These are phyloP conservation scores for Corydoras maculifer DNA, from an alignment of 2,113 vertebrate genomes.

Conservation along the genomic window DNA sequence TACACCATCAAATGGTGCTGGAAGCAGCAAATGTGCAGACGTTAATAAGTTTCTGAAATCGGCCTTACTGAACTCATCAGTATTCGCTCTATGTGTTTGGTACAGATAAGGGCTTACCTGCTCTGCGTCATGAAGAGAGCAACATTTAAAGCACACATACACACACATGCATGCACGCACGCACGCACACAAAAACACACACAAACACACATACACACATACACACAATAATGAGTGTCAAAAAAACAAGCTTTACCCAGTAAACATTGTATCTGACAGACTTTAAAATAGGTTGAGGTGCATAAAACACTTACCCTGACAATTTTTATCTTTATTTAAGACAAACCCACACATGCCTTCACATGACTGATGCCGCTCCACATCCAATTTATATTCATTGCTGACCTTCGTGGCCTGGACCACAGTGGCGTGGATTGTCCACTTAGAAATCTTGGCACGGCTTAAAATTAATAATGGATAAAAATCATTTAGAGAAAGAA, in stretches of 20 bases:
- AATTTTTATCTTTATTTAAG: neutral
- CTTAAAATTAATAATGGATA: conserved; percentile 39
- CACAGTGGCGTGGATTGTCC: neutral
- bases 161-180: neutral
- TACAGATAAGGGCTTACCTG: conserved; percentile 40
- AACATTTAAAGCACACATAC: conserved; percentile 19
- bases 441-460: conserved; percentile 11
- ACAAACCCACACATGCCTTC: neutral
- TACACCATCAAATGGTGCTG: conserved; percentile 5
- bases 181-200: neutral
- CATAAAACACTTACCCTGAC: neutral
- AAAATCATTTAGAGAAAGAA: conserved; percentile 26
- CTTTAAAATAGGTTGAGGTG: conserved; percentile 4
- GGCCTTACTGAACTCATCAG: conserved; percentile 19
- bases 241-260: conserved; percentile 31
- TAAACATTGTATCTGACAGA: conserved; percentile 28
- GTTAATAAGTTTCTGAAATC: conserved; percentile 31
- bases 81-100: conserved; percentile 1
- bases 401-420: conserved; percentile 16
- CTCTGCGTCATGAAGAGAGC: conserved; percentile 22
- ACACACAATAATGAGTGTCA: conserved; percentile 30
- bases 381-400: neutral
- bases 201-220: neutral
- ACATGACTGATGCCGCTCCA: neutral
- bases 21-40: conserved; percentile 6